Evolutionary conservation across 2,113 vertebrate genomes (phyloP).

Genomic region (Paedocypris sp.): DNA sequence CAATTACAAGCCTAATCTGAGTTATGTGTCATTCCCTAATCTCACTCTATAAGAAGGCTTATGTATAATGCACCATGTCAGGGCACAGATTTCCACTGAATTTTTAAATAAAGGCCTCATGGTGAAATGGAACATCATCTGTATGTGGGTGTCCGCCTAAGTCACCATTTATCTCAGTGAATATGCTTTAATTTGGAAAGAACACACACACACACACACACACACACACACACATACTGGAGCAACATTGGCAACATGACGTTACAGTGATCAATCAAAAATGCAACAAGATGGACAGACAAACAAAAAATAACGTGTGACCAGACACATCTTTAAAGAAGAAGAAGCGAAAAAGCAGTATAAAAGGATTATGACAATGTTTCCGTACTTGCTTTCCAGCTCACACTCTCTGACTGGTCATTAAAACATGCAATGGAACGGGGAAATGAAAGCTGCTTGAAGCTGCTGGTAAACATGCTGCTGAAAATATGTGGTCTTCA

Average conservation of each 20-base stretch:
- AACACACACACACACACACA: no score
- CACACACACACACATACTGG: no score
- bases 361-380: no score
- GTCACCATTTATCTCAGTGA: constrained; percentile 49
- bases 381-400: neutral
- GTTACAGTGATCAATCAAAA: no score
- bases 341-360: no score
- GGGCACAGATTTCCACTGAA: constrained; percentile 51
- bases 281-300: no score
- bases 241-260: neutral
- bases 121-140: constrained; percentile 51
- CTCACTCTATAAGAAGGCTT: constrained; percentile 50
- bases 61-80: constrained; percentile 53
- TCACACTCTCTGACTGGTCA: neutral
- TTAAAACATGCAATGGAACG: constrained; percentile 45
- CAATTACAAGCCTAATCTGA: constrained; percentile 49
- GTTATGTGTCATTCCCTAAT: constrained; percentile 47
- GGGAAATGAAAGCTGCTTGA: constrained; percentile 28
- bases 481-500: no score
- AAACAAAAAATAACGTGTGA: no score
- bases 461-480: constrained; percentile 55
- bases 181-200: constrained; percentile 56
- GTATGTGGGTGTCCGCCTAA: constrained; percentile 61
- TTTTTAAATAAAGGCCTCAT: constrained; percentile 58
- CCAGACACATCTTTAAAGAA: no score